Evolutionary conservation across 2,888 invertebrate species (phyloP).

Genomic region (Luffia ferchaultella): DNA sequence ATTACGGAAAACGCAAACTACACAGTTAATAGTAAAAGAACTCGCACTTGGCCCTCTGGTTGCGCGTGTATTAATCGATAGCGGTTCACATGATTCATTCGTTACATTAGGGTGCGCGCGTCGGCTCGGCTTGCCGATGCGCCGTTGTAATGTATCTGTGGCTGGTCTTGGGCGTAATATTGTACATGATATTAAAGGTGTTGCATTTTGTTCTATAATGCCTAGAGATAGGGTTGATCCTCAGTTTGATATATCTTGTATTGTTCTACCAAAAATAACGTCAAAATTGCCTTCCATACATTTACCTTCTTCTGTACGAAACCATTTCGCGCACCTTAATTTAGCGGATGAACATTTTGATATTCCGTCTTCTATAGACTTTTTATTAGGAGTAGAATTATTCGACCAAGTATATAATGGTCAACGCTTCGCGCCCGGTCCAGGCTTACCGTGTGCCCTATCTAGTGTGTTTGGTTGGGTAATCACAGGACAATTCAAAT

Average conservation of each 20-base stretch:
- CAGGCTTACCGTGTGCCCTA: slow-evolving; percentile 5
- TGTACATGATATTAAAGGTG: slow-evolving; percentile 5
- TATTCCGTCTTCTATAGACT: not conserved
- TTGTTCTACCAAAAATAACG: slow-evolving; percentile 1
- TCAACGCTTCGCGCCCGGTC: not conserved
- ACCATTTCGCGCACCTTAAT: not conserved
- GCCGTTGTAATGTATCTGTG: slow-evolving; percentile 2
- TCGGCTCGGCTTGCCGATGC: slow-evolving; percentile 4
- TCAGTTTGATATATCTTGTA: not conserved
- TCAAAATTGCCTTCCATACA: slow-evolving; percentile 1
- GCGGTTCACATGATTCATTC: slow-evolving; percentile 7
- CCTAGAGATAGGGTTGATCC: slow-evolving; percentile 1
- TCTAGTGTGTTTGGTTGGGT: slow-evolving; percentile 9
- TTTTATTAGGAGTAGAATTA: not conserved
- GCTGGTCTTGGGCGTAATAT: slow-evolving; percentile 1
- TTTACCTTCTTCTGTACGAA: not conserved
- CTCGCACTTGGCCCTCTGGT: no score
- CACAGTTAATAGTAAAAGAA: no score
- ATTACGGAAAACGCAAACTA: no score
- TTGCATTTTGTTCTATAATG: slow-evolving; percentile 5
- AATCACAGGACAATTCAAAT: slow-evolving; percentile 3
- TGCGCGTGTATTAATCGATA: slow-evolving; percentile 7
- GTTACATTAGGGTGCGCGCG: slow-evolving; percentile 5
- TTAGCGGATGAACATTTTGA: slow-evolving; percentile 1
- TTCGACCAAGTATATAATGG: not conserved